These are phyloP conservation scores for Ephydatia muelleri DNA, from an alignment of 37 sponge, comb jelly and placozoan species.

Conservation along the genomic window DNA sequence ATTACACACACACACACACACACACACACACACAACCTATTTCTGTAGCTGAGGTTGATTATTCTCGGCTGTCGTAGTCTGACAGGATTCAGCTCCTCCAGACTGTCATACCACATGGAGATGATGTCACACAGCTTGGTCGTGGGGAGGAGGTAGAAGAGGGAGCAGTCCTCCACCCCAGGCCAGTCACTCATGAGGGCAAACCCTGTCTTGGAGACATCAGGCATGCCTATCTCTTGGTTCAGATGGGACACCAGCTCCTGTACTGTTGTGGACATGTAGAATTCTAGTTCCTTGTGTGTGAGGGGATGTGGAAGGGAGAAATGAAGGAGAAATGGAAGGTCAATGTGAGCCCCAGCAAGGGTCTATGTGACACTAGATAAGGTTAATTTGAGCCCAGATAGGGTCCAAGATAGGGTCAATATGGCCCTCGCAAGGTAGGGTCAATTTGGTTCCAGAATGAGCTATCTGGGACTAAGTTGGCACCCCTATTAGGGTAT, in stretches of 20 bases:
- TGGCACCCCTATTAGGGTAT: no score
- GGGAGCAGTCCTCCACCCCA: conserved; percentile 40
- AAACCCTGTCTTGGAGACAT: conserved; percentile 47
- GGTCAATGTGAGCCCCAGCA: neutral
- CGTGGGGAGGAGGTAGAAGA: conserved; percentile 36
- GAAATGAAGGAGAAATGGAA: neutral
- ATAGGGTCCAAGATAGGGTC: no score
- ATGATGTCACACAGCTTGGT: conserved; percentile 64
- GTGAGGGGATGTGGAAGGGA: no score
- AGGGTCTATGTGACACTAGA: neutral
- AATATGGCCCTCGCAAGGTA: no score
- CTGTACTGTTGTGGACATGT: conserved; percentile 45
- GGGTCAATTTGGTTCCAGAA: no score
- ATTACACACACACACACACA: no score
- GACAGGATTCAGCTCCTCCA: conserved; percentile 35
- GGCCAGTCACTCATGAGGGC: conserved; percentile 81
- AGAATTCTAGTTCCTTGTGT: conserved; percentile 48
- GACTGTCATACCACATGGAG: conserved; percentile 36
- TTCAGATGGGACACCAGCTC: conserved; percentile 49
- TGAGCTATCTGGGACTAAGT: no score
- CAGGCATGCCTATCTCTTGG: conserved; percentile 38
- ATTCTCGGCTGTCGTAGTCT: neutral
- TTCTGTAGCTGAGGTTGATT: conserved; percentile 46
- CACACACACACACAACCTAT: no score
- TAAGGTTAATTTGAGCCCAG: no score